Evolutionary conservation across 2,888 invertebrate genomes (phyloP), one percentile per base, ranked within the genome.

Genomic region (Eustalomyia histrio): DNA sequence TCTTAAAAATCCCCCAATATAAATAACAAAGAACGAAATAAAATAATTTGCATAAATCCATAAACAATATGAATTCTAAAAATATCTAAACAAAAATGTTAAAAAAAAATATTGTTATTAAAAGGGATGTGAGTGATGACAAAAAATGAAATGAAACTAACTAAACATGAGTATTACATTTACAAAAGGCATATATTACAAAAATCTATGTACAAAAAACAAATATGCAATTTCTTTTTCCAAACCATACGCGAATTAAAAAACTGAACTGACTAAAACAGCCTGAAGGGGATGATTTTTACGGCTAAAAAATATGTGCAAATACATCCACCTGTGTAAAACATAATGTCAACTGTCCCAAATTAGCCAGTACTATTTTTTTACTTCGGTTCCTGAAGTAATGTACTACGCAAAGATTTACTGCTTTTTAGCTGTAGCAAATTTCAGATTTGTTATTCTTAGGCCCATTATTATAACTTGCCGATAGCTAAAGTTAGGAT

Each of bases 111-210:
- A 12, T 55, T 52, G 33, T 47, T 58, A 57, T 65, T 57, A 39
- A 17, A 71, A 57, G 24, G 53, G 58, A 39, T 67, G 57, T 63
- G 21, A 43, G 17, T 61, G 35, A 73, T 57, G 35, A 73, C 63
- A 33, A 73, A 72, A 53, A 50, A 50, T 60, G 60, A 65, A 74
- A 52, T 16, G 33, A 52, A 69, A 61, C 16, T 39, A 33, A 74
- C 39, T 74, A 67, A 75, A 81, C 79, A 81, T 53, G 79, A 58
- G 55, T 79, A 78, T 81, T 79, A 74, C 81, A 81, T 81, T 81
- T 75, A 79, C 61, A 67, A 81, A 81, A 81, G 81, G 74, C 71
- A 75, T 81, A 52, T 57, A 81, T 79, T 81, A 81, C 78, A 74
- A 71, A 63, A n/a, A 52, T 74, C 33, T 43, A 68, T 71, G 65